Evolutionary conservation across 37 sponge, comb jelly and placozoan species (phyloP), one percentile per base, ranked within the genome.

Genomic region (Halisarca cf. caerulea): DNA sequence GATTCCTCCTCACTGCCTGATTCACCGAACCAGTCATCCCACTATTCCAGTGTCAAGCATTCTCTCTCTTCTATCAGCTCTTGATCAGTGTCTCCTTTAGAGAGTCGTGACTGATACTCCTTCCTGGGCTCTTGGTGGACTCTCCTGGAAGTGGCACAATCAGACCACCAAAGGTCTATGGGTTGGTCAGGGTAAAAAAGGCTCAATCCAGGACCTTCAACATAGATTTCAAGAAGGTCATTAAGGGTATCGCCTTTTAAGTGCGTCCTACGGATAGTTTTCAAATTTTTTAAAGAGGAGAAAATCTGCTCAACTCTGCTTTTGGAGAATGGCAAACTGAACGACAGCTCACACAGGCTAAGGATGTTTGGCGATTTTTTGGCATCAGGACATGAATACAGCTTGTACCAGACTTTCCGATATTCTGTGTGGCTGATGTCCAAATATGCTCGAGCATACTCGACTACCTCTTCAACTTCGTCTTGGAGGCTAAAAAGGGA

Each of bases 201-300:
- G 45, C 64, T 11, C 43, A 80, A 40, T 0, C 86, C 25, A 27
- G 90, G 90, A 40, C 90, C 90, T 71, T 89, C 90, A 64, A 85
- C 82, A 51, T 82, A 55, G 66, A 89, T 89, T 55, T 89, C 90
- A 42, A 85, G 74, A 3, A 89, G 81, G 64, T 89, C 90, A 82
- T 85, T 68, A 27, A 89, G 61, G 36, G 85, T 85, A 23, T 71
- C 66, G 32, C 34, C 23, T 32, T 82, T 64, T n/a, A 88, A 41
- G 11, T 45, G 73, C 4, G 83, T 88, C 58, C 79, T 81, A 5
- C 82, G 53, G 34, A 59, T 55, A 45, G 88, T 88, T 57, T 88
- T 88, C 41, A 88, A 36, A 27, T 77, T 30, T 40, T 88, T 88
- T n/a, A 89, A 45, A 0, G 78, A 25, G 6, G 88, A 87, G 69